These are phyloP conservation scores for Lydus trimaculatus DNA, from an alignment of 2,888 invertebrate genomes.

Conservation along the genomic window DNA sequence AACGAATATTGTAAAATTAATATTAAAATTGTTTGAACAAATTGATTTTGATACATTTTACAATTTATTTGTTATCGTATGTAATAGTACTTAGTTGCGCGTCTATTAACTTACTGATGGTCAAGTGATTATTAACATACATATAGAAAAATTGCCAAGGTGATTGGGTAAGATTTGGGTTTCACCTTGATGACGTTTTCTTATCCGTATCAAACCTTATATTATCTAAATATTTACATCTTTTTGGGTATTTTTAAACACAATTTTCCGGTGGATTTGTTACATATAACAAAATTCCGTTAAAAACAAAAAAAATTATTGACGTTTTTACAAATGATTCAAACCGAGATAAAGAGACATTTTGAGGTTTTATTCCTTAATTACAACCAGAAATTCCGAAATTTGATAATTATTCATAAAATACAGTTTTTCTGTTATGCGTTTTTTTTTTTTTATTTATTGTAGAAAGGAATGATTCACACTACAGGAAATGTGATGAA, in stretches of 20 bases:
- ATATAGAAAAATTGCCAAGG: constrained; percentile 22
- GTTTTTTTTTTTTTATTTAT: not conserved
- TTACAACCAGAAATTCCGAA: no score
- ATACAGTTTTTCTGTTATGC: not conserved
- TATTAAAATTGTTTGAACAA: not conserved
- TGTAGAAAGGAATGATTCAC: not conserved
- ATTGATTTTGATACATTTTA: not conserved
- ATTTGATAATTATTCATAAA: not conserved
- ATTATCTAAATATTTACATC: not conserved
- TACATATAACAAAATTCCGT: not conserved
- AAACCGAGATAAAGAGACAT: not conserved
- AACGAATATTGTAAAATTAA: not conserved
- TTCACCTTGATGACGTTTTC: constrained; percentile 22
- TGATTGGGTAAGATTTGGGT: constrained; percentile 27
- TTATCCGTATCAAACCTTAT: not conserved
- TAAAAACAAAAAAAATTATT: not conserved
- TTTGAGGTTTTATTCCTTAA: no score
- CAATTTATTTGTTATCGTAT: no score
- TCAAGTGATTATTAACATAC: constrained; percentile 18
- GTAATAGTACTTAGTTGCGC: not conserved
- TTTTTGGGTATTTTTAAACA: not conserved
- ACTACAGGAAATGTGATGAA: not conserved
- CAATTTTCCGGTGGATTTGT: not conserved
- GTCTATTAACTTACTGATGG: constrained; percentile 22
- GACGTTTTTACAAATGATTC: not conserved